Percentiles rank a stretch among this genome's conserved stretches.
Conservation (phyloP, 2,888 invertebrate species). For the Chymomyza procnemis region DNA sequence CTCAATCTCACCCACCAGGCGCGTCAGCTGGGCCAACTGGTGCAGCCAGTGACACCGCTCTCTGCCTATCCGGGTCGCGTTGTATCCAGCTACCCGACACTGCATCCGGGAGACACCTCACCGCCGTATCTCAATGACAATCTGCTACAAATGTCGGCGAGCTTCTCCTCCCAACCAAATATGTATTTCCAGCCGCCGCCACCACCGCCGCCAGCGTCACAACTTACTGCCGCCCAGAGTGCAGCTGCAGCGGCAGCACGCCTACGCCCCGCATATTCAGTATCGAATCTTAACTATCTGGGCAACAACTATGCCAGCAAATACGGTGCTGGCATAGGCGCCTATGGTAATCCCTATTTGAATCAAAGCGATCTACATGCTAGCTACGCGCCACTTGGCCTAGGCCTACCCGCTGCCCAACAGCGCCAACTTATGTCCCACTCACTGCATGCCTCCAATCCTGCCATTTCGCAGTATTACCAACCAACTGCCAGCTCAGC, state of each 20-base stretch:
- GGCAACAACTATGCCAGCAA: constrained; percentile 63
- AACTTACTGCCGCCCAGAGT: constrained; percentile 61
- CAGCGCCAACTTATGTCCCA: constrained; percentile 76
- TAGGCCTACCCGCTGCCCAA: constrained; percentile 56
- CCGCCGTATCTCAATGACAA: constrained; percentile 77
- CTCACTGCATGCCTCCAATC: constrained; percentile 77
- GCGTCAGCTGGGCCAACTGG: constrained; percentile 68
- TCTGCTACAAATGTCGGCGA: constrained; percentile 78
- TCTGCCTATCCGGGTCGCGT: constrained; percentile 72
- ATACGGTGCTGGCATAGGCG: constrained; percentile 29
- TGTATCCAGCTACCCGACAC: constrained; percentile 77
- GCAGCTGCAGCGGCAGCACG: constrained; percentile 68
- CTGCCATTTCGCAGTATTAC: constrained; percentile 77
- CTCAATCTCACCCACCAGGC: constrained; percentile 76
- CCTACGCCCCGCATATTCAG: constrained; percentile 76
- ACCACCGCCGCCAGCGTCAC: constrained; percentile 47
- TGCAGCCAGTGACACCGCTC: constrained; percentile 70
- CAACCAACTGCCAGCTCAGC: constrained; percentile 52
- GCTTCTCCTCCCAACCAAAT: constrained; percentile 78
- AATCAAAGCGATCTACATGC: constrained; percentile 63
- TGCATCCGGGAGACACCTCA: constrained; percentile 76
- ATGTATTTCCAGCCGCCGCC: constrained; percentile 77
- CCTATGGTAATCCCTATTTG: constrained; percentile 69
- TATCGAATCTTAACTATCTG: constrained; percentile 75
- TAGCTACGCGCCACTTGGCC: constrained; percentile 24